Evolutionary conservation across 2,113 vertebrate genomes (phyloP), one percentile per base, ranked within the genome.

Genomic region (Heterotilapia buettikoferi): DNA sequence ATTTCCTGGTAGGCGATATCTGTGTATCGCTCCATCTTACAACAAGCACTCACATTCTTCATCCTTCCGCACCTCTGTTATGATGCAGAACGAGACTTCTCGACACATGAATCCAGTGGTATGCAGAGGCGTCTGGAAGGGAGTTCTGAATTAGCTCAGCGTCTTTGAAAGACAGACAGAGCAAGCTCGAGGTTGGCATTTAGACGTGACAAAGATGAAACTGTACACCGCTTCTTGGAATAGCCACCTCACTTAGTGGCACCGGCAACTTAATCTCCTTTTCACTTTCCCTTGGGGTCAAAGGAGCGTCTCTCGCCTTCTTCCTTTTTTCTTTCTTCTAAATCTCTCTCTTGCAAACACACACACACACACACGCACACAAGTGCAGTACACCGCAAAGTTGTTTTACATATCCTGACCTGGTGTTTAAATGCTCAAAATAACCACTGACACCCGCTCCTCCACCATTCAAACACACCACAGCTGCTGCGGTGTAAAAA

Each of bases 401-500:
- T 88, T 81, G 31, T 88, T 86, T 85, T 86, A 47, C 52, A 89
- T 76, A 82, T 66, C 57, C n/a, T 9, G 45, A 36, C 19, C 82
- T 33, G 87, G 86, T 86, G 87, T 21, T 83, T 90, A 84, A 93
- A 92, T 78, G 88, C 96, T 93, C 84, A 93, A 95, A 96, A 96
- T 96, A 97, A 94, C 94, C 83, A 24, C 84, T 92, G 94, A 94
- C 91, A 92, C 87, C 85, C 86, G 86, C 92, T 93, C 92, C 90
- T 82, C 18, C 19, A 5, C 88, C 68, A 88, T 88, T 83, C 73
- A 95, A 93, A 95, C 90, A 91, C 73, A 78, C 89, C 94, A 80
- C 96, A 96, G 96, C 96, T 96, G 96, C 92, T 93, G 66, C 9
- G 0, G 40, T 47, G 86, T 92, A 94, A 95, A 97, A 96, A 96